Percentiles rank a stretch among this genome's conserved stretches.
Evolutionary conservation across 2,797 vertebrate genomes (phyloP).

Genomic region (Pteronotus mesoamericanus): DNA sequence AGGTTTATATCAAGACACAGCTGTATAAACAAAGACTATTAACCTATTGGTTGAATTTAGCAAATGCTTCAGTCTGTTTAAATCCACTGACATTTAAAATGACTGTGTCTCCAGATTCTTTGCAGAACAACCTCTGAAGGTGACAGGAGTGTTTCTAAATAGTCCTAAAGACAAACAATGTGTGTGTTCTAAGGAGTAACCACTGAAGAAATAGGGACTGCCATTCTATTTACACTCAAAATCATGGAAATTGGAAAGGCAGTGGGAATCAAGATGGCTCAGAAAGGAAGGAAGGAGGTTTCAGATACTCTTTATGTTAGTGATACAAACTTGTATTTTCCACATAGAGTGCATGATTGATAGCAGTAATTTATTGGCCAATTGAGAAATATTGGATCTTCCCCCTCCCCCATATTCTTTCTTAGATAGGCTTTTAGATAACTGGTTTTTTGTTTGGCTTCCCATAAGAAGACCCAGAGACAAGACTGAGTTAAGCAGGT

Average conservation of each 20-base stretch:
- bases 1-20: conserved; percentile 53
- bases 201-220: background rate
- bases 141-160: background rate
- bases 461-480: background rate
- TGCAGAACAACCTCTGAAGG: background rate
- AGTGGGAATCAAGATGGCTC: background rate
- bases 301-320: background rate
- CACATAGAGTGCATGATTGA: background rate
- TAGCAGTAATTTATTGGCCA: background rate
- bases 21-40: conserved; percentile 69
- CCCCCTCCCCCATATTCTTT: background rate
- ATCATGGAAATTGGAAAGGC: background rate
- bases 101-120: background rate
- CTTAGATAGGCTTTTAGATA: background rate
- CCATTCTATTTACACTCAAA: background rate
- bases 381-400: background rate
- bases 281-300: background rate
- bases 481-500: background rate
- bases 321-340: background rate
- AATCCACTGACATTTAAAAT: conserved; percentile 29
- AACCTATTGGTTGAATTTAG: conserved; percentile 50
- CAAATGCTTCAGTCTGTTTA: conserved; percentile 56
- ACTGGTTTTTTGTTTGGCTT: background rate
- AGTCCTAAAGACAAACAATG: background rate
- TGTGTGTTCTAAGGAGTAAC: background rate